Conservation (phyloP, 1,140 invertebrate genomes). For the Pogonognathellus flavescens region DNA sequence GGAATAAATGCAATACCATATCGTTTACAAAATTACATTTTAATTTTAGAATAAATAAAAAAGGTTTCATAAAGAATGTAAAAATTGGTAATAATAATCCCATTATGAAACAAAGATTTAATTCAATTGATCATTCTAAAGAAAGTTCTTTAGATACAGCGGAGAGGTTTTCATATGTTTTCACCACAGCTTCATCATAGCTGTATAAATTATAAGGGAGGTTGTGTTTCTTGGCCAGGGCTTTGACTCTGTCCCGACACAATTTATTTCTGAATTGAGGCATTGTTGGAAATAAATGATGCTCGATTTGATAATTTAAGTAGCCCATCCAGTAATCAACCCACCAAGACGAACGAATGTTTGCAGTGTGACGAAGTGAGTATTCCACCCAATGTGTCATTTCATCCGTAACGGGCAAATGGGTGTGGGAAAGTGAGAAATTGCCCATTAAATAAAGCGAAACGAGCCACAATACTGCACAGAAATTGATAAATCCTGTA, state of each 20-base stretch:
- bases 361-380: conserved; percentile 37
- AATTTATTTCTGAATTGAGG: conserved; percentile 49
- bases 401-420: conserved; percentile 27
- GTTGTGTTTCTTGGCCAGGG: conserved; percentile 20
- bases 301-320: conserved; percentile 53
- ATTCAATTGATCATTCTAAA: neutral
- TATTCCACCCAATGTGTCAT: conserved; percentile 58
- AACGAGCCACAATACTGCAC: neutral
- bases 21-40: too few species aligned
- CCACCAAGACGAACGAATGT: conserved; percentile 44
- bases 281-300: conserved; percentile 39
- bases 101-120: too few species aligned
- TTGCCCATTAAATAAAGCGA: conserved; percentile 3
- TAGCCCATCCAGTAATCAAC: conserved; percentile 56
- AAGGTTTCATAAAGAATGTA: too few species aligned
- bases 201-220: conserved; percentile 13
- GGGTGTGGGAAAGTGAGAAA: conserved; percentile 50
- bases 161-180: neutral
- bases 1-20: too few species aligned
- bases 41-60: too few species aligned
- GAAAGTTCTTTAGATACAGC: conserved; percentile 14
- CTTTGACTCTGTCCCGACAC: conserved; percentile 16
- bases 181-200: neutral
- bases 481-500: neutral
- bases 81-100: too few species aligned